Evolutionary conservation across 2,888 invertebrate genomes (phyloP).

Genomic region (Ennomos quercinarius): DNA sequence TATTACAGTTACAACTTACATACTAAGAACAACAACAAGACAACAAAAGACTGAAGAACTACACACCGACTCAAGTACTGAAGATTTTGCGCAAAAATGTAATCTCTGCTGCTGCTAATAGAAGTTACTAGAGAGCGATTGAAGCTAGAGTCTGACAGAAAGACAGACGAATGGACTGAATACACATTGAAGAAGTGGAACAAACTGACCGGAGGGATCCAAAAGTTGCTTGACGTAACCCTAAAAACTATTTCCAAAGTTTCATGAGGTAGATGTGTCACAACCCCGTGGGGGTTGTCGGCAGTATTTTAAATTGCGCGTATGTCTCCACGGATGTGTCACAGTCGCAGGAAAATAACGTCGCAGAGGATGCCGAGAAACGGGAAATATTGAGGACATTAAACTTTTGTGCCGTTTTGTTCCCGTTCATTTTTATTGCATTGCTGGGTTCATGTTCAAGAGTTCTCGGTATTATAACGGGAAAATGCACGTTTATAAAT

Average conservation of each 20-base stretch:
- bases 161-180: too few species aligned
- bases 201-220: too few species aligned
- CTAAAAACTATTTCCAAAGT: neutral
- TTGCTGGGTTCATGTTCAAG: neutral
- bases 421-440: slow-evolving; percentile 5
- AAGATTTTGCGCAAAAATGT: too few species aligned
- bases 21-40: too few species aligned
- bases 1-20: too few species aligned
- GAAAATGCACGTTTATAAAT: too few species aligned
- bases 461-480: too few species aligned
- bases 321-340: slow-evolving; percentile 45
- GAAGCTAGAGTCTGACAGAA: slow-evolving; percentile 1
- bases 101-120: slow-evolving; percentile 6
- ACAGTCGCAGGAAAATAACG: slow-evolving; percentile 45
- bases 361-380: neutral
- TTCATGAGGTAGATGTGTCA: slow-evolving; percentile 3
- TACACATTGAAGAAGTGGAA: too few species aligned
- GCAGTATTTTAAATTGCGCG: slow-evolving; percentile 48
- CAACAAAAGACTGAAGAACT: too few species aligned
- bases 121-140: slow-evolving; percentile 8
- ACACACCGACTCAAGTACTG: too few species aligned
- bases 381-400: slow-evolving; percentile 14
- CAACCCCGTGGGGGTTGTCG: slow-evolving; percentile 40
- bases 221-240: too few species aligned
- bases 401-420: slow-evolving; percentile 8